These are phyloP conservation scores for Epinephelus lanceolatus DNA, from an alignment of 2,113 vertebrate species.

Conservation along the genomic window DNA sequence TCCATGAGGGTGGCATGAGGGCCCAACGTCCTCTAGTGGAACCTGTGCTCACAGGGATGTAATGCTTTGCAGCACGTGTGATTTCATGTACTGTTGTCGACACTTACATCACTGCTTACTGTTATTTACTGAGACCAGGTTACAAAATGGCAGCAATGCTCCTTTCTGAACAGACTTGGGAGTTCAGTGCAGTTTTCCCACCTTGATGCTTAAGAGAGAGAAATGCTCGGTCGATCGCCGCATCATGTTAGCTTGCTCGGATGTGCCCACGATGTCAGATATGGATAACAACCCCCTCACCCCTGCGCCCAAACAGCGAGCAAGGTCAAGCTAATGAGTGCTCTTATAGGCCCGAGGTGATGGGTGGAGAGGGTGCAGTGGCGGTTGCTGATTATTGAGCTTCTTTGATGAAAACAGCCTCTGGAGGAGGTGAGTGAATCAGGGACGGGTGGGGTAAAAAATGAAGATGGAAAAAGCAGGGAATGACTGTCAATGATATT, in stretches of 20 bases:
- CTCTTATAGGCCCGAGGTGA: conserved; percentile 43
- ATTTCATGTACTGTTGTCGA: not conserved
- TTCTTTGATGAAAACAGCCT: conserved; percentile 63
- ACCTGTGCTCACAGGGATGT: not conserved
- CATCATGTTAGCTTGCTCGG: conserved; percentile 16
- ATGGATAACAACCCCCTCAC: conserved; percentile 23
- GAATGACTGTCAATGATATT: conserved; percentile 68
- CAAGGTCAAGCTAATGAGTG: conserved; percentile 68
- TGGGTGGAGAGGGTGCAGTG: not conserved
- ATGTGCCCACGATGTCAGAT: not conserved
- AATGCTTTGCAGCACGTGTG: not conserved
- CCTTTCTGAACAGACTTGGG: not conserved
- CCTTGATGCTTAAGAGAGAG: conserved; percentile 3
- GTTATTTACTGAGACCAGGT: not conserved
- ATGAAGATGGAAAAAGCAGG: conserved; percentile 67
- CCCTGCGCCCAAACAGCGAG: not conserved
- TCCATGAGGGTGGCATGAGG: too few species aligned
- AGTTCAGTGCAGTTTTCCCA: not conserved
- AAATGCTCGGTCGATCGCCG: not conserved
- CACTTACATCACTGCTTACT: not conserved
- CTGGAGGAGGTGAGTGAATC: conserved; percentile 46
- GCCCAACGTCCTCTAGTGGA: too few species aligned
- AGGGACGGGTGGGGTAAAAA: conserved; percentile 50
- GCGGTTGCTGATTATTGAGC: conserved; percentile 58
- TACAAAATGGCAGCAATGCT: not conserved